These are phyloP conservation scores for Brachionus asplanchnoidis DNA, from an alignment of 1,140 invertebrate species.

Conservation along the genomic window DNA sequence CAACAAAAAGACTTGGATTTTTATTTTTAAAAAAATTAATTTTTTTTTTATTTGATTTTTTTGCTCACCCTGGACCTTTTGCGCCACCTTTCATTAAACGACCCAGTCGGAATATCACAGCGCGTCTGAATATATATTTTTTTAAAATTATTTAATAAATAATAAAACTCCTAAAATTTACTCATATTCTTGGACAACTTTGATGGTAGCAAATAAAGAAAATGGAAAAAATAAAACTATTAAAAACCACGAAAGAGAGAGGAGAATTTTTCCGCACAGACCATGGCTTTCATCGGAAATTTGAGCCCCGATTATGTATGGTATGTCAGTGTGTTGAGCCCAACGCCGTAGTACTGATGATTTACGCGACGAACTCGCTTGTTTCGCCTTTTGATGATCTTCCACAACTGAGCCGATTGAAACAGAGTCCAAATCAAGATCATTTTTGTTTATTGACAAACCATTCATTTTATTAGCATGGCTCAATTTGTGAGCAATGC, in stretches of 20 bases:
- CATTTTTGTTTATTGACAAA: not conserved
- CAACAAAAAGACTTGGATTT: not conserved
- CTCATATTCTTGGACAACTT: constrained; percentile 42
- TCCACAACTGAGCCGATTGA: not conserved
- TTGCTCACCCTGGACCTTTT: constrained; percentile 42
- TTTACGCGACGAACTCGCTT: not conserved
- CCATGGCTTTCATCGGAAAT: not conserved
- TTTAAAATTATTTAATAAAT: not conserved
- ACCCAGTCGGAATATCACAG: constrained; percentile 43
- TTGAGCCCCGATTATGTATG: constrained; percentile 37
- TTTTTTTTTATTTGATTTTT: not conserved
- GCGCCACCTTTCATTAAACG: constrained; percentile 35
- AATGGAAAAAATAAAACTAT: constrained; percentile 37
- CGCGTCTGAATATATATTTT: not conserved
- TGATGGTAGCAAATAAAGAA: constrained; percentile 15
- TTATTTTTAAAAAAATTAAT: not conserved
- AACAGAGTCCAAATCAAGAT: not conserved
- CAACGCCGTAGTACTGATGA: not conserved
- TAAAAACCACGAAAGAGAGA: constrained; percentile 24
- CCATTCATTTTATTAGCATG: not conserved
- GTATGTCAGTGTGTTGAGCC: constrained; percentile 33
- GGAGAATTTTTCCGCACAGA: not conserved
- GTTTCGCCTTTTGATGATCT: not conserved
- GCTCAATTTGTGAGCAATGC: not conserved
- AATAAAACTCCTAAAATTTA: not conserved